Base-by-base conservation (phyloP, 1,140 invertebrate genomes). In the Musca domestica region DNA sequence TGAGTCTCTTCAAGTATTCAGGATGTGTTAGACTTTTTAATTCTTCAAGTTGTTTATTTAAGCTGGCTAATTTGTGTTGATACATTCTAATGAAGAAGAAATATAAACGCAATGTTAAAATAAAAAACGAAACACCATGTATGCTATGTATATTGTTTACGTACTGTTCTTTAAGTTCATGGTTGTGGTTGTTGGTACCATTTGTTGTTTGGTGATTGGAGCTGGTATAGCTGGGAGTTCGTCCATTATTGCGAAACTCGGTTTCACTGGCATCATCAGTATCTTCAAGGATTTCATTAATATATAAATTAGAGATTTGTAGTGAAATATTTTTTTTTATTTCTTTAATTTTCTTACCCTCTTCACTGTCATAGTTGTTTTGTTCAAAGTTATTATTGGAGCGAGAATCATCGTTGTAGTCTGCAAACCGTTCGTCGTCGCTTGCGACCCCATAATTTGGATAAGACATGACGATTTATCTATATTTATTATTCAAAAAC, bases 141-240 rank as follows among this genome's bases (percentile, higher is more conserved):
- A 67, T 25, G 14, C 27, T 15, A 12, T n/a, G 4, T 2, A 22
- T 23, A n/a, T 47, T 48, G 49, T 48, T 52, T 17, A 46, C 76
- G 88, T 84, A 95, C 92, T 96, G 93, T 85, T 96, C 94, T 83
- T 95, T 96, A 12, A 95, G 91, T 85, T 95, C 94, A 52, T 78
- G 78, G 41, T 79, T 41, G 34, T 41, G 34, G 34, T 12, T 41
- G 34, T 41, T 70, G 49, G 56, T 61, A 27, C 69, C 63, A 54
- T 67, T 70, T 52, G 69, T 68, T 48, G 54, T 64, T 58, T 68
- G 91, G 52, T 67, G 27, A 41, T 41, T 41, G 56, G 49, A 90
- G 81, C 94, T 91, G 58, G 89, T 88, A 76, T 61, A 61, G n/a
- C 27, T 23, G 5, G 17, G 48, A 30, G 91, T 92, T 10, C 78